phyloP scores from a whole-genome alignment of 2,113 vertebrate genomes.

The Gopherus flavomarginatus region DNA sequence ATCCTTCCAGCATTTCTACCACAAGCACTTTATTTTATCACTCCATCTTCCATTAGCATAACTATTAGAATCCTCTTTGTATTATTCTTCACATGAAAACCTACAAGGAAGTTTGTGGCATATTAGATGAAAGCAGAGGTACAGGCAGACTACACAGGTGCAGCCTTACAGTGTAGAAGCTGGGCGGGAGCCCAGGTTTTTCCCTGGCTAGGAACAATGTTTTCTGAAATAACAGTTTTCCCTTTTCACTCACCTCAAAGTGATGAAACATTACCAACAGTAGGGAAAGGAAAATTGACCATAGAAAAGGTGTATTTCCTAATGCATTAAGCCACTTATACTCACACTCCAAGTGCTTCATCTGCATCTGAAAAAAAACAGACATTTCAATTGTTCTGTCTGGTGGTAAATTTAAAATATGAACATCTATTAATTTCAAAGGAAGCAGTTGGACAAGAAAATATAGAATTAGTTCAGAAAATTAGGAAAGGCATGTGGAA shows the following conservation, averaged over 20 bases:
- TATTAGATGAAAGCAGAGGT: conserved; percentile 73
- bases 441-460: conserved; percentile 57
- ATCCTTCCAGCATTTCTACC: conserved; percentile 52
- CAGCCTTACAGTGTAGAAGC: conserved; percentile 53
- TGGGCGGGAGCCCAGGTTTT: conserved; percentile 63
- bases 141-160: conserved; percentile 38
- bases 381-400: conserved; percentile 68
- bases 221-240: conserved; percentile 76
- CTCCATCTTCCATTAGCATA: background rate
- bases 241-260: conserved; percentile 73
- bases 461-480: conserved; percentile 16
- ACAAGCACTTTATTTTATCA: conserved; percentile 32
- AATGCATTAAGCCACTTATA: conserved; percentile 54
- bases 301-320: conserved; percentile 71
- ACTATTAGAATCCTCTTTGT: conserved; percentile 16
- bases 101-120: conserved; percentile 40
- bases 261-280: conserved; percentile 67
- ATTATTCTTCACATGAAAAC: conserved; percentile 8
- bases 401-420: conserved; percentile 56
- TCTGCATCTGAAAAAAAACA: conserved; percentile 55
- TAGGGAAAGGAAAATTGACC: conserved; percentile 60
- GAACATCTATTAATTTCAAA: conserved; percentile 68
- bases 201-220: conserved; percentile 63
- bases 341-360: conserved; percentile 52
- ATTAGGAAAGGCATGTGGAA: background rate